A percentile compares a stretch with the other conserved stretches of the same genome.
Evolutionary conservation across 1,140 invertebrate species (phyloP).

Genomic region (Helicoverpa zea): DNA sequence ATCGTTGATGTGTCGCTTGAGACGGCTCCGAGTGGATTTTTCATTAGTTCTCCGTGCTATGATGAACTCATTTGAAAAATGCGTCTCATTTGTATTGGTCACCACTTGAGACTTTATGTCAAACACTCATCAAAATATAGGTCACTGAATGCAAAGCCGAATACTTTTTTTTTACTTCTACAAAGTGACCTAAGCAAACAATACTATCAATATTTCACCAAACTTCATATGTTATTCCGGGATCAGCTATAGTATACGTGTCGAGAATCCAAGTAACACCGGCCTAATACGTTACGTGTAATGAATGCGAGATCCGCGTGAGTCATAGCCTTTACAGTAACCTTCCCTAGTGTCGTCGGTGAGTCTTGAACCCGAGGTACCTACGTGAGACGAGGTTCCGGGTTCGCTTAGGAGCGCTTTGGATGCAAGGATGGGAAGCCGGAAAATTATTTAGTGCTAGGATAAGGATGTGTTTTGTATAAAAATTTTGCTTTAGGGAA

Average conservation of each 20-base stretch:
- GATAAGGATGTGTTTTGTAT: background rate
- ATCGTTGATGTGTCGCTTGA: background rate
- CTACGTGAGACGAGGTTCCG: background rate
- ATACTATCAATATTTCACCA: background rate
- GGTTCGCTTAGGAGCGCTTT: background rate
- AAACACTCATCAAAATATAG: no score
- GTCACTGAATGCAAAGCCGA: background rate
- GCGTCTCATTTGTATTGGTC: no score
- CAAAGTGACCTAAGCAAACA: background rate
- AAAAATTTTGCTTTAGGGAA: background rate
- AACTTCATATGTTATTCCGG: constrained; percentile 13
- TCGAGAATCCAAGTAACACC: background rate
- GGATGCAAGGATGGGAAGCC: constrained; percentile 10
- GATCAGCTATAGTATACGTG: constrained; percentile 10
- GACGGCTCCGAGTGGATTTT: background rate
- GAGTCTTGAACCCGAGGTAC: constrained; percentile 16
- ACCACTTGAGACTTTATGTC: no score
- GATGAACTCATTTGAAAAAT: no score
- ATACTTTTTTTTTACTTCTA: background rate
- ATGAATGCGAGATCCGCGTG: constrained; percentile 29
- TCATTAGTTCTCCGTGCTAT: background rate
- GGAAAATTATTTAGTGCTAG: constrained; percentile 15
- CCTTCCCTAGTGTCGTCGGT: background rate
- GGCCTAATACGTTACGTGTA: constrained; percentile 28
- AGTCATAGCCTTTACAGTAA: constrained; percentile 6